phyloP scores from a whole-genome alignment of 1,140 invertebrate species.

The Diorhabda elongata region DNA sequence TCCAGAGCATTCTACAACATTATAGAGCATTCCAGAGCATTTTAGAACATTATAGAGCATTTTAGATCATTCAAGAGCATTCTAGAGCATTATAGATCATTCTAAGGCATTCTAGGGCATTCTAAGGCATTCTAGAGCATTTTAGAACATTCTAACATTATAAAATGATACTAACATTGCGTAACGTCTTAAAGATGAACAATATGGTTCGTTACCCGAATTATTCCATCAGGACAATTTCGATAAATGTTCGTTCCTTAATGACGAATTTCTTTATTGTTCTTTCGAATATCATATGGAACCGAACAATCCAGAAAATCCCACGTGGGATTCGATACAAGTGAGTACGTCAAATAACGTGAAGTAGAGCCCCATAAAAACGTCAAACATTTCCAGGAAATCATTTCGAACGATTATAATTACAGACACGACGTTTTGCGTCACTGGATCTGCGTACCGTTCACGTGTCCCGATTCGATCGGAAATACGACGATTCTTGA shows the following conservation, averaged over 20 bases:
- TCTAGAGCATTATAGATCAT: too few relatives aligned
- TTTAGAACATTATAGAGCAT: too few relatives aligned
- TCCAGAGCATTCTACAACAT: too few relatives aligned
- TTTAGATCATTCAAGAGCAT: too few relatives aligned
- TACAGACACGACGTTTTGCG: constrained; percentile 28
- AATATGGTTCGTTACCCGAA: constrained; percentile 20
- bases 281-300: constrained; percentile 15
- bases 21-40: too few relatives aligned
- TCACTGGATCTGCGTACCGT: constrained; percentile 29
- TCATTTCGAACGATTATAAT: constrained; percentile 12
- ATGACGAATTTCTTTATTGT: constrained; percentile 21
- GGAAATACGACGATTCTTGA: constrained; percentile 8
- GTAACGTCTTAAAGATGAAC: constrained; percentile 17
- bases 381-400: constrained; percentile 19
- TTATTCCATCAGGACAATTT: constrained; percentile 23
- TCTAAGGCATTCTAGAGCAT: too few relatives aligned
- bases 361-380: not conserved
- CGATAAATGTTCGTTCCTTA: constrained; percentile 21
- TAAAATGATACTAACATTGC: too few relatives aligned
- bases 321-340: constrained; percentile 18
- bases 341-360: constrained; percentile 2
- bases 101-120: too few relatives aligned
- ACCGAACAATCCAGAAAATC: constrained; percentile 12
- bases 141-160: not conserved
- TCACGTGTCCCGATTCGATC: constrained; percentile 23